Base-by-base conservation (phyloP, 2,888 invertebrate species). In the Agrotis clavis region DNA sequence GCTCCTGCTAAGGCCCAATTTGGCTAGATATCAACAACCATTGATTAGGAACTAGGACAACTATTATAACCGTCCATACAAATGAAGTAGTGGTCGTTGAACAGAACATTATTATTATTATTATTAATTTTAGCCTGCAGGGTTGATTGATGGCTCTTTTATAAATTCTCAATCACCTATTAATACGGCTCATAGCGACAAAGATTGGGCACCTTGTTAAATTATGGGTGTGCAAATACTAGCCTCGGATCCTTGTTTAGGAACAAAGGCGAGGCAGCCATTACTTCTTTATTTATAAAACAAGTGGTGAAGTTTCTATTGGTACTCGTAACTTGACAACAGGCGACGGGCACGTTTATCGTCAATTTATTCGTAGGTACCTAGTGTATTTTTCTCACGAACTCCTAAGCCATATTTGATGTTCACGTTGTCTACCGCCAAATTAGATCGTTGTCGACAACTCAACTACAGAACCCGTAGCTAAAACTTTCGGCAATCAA, bases 381-480 rank as follows among this genome's bases (percentile, higher is more conserved):
- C 3, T 35, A 64, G 14, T 35, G 61, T 67, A 81, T 71, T 67
- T 81, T 64, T 65, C 62, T 82, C 66, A 78, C 68, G 66, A 51
- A 50, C 56, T 63, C 30, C 16, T 25, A 51, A 51, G 50, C 67
- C 54, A 63, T 68, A 56, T 71, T 81, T 50, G 57, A 68, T 59
- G 62, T 41, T 41, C 41, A 41, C 62, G 59, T 71, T 64, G 59
- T 79, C 16, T 51, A 41, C 48, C 19, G 57, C 53, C 48, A 67
- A 82, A 67, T 62, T 19, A 56, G 51, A 66, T 72, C 6, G 56
- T 50, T 57, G 72, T 77, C 65, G 64, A 62, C 65, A 66, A 81
- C 19, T 30, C 18, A 81, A 77, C 18, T 53, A 19, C 57, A 61
- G 61, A 45, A 63, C 45, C 66, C 57, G 9, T 19, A 18, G 18